Conservation (phyloP, 1,140 invertebrate genomes). For the Hyphantria cunea region DNA sequence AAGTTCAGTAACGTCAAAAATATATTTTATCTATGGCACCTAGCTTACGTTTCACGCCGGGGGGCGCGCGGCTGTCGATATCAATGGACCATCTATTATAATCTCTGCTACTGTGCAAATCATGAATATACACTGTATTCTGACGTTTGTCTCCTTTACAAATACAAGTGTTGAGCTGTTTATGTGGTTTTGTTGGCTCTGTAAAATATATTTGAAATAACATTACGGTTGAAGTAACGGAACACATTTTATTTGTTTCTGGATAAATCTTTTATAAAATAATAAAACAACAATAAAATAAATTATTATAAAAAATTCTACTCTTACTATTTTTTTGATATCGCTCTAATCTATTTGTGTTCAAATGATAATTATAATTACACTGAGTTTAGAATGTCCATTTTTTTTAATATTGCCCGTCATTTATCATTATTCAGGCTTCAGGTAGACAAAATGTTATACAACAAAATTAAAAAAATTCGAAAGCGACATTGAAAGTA, state of each 20-base stretch:
- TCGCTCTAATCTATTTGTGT: no score
- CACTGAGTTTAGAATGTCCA: no score
- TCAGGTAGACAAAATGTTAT: no score
- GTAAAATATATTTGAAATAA: background rate
- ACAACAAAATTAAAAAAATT: no score
- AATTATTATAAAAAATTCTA: no score
- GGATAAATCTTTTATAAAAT: background rate
- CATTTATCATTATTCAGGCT: no score
- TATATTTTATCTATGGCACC: slow-evolving; percentile 20
- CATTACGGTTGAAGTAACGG: no score
- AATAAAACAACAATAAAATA: no score
- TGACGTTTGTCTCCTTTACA: background rate
- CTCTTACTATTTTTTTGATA: no score
- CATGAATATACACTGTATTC: background rate
- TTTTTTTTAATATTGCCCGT: no score
- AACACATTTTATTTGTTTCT: background rate
- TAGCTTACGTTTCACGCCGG: slow-evolving; percentile 6
- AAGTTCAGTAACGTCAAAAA: background rate
- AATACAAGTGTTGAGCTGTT: background rate
- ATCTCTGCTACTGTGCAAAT: slow-evolving; percentile 18
- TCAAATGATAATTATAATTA: no score
- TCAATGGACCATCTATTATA: slow-evolving; percentile 16
- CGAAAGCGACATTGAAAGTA: no score
- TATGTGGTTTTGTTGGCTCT: background rate
- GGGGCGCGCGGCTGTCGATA: slow-evolving; percentile 9